A percentile compares a stretch with the other conserved stretches of the same genome.
phyloP scores from a whole-genome alignment of 2,888 invertebrate species.

The Drosophila maculinotata region DNA sequence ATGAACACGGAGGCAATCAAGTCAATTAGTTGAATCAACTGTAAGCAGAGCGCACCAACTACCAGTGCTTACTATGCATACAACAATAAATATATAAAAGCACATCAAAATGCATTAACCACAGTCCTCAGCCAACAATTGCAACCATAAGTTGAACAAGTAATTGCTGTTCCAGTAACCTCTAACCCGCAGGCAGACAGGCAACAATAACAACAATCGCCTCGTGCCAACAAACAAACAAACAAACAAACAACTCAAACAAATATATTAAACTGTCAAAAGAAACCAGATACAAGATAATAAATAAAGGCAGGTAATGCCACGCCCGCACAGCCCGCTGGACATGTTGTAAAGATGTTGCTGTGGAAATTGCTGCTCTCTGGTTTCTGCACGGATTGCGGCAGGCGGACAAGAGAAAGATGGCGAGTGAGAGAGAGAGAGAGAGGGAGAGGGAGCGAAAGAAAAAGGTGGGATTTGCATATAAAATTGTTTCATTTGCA shows the following conservation, averaged over 20 bases:
- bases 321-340: conserved; percentile 47
- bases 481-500: background rate
- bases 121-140: conserved; percentile 1
- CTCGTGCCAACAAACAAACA: conserved; percentile 57
- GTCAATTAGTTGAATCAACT: background rate
- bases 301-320: conserved; percentile 54
- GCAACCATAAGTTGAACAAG: conserved; percentile 13
- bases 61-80: background rate
- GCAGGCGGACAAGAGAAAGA: background rate
- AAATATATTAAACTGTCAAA: conserved; percentile 52
- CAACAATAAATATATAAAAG: background rate
- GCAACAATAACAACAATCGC: conserved; percentile 22
- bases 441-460: background rate
- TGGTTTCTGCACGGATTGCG: background rate
- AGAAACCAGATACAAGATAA: conserved; percentile 32
- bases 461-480: background rate
- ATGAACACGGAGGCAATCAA: conserved; percentile 2
- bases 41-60: conserved; percentile 11
- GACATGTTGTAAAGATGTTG: conserved; percentile 33
- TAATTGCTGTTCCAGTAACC: conserved; percentile 69
- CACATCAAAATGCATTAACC: background rate
- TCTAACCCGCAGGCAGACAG: conserved; percentile 49
- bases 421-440: background rate
- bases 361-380: conserved; percentile 12
- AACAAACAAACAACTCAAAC: conserved; percentile 7